Evolutionary conservation across 1,140 invertebrate genomes (phyloP), one percentile per base, ranked within the genome.

Genomic region (Drosophila mayri): DNA sequence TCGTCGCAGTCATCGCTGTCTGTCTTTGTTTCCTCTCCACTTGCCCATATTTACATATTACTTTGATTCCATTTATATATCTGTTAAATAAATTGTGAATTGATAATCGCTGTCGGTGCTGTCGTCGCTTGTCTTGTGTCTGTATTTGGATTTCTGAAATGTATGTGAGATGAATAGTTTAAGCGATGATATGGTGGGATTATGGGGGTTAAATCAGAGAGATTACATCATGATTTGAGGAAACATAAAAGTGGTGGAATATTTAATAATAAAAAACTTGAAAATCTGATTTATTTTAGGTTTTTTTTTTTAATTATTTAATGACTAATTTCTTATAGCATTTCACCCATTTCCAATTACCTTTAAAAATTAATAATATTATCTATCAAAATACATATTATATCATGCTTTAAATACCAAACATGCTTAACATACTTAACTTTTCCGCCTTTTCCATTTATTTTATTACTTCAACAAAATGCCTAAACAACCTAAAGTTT

Each of bases 1-100:
- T 35, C 28, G 40, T 12, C 6, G 4, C 49, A 16, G 30, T 52
- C 28, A 30, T 32, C 49, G 28, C 32, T 54, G 28, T 12, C 41
- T 18, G 43, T n/a, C 40, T 68, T 72, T 71, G 68, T 71, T 59
- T 72, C 46, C 41, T 70, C 16, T 59, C 14, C 43, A 37, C 60
- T 58, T 57, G 47, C 46, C 50, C 68, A 44, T 66, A 81, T 82
- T 81, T 87, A 64, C 81, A 77, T 84, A 78, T 80, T 64, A 76
- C 62, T 84, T 80, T 71, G 62, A 81, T 85, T 84, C 76, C 74
- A 84, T 76, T 85, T 85, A 84, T 84, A 76, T 72, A 71, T 72
- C 41, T 38, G 65, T 59, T 71, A 41, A 71, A 71, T 71, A 72
- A 71, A 71, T 72, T 72, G 28, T 71, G 68, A 30, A 59, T 71